These are phyloP conservation scores for Phasianus colchicus DNA, from an alignment of 2,113 vertebrate species.

Conservation along the genomic window DNA sequence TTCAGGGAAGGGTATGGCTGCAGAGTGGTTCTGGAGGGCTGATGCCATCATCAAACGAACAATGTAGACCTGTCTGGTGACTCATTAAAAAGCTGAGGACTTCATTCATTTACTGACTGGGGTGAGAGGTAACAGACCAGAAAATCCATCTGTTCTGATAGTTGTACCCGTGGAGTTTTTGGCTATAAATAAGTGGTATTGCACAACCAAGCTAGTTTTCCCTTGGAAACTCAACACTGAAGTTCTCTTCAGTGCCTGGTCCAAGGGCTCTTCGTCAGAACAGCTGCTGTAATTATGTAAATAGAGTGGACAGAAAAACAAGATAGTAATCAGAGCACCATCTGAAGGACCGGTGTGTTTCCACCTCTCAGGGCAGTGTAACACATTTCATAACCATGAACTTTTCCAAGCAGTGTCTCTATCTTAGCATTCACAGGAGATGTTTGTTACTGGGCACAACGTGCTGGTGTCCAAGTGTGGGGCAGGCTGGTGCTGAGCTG, in stretches of 20 bases:
- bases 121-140: not conserved
- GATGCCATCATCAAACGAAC: not conserved
- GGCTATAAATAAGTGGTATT: not conserved
- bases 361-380: not conserved
- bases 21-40: not conserved
- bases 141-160: not conserved
- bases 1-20: not conserved
- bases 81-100: not conserved
- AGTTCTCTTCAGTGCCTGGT: not conserved
- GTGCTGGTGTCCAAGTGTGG: not conserved
- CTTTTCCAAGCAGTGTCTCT: not conserved
- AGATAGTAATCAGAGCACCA: not conserved
- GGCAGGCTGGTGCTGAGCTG: not conserved
- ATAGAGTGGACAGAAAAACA: not conserved
- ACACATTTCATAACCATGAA: not conserved
- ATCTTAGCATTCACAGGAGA: not conserved
- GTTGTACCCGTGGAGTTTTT: not conserved
- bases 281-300: not conserved
- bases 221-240: not conserved
- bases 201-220: not conserved
- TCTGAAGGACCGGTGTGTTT: not conserved
- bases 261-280: not conserved
- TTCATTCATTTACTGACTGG: not conserved
- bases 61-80: not conserved
- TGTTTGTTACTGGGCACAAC: not conserved